Conservation (phyloP, 2,113 vertebrate species). For the Pseudopipra pipra region DNA sequence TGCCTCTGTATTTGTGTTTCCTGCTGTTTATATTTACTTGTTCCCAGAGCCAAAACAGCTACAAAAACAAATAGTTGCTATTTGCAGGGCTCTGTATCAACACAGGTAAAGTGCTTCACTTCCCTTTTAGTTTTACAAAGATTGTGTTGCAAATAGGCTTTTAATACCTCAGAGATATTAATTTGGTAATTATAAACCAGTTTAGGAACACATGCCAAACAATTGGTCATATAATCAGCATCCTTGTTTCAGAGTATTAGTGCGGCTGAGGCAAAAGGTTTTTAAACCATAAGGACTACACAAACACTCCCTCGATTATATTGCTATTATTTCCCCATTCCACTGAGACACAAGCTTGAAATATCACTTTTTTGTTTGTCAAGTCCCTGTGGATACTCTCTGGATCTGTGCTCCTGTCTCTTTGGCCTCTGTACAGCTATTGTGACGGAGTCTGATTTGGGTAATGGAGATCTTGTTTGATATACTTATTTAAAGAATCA, state of each 20-base stretch:
- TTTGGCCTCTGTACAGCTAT: conserved; percentile 35
- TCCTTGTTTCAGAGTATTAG: conserved; percentile 66
- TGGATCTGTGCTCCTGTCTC: conserved; percentile 30
- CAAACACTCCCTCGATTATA: conserved; percentile 37
- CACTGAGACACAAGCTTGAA: conserved; percentile 35
- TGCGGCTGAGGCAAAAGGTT: conserved; percentile 39
- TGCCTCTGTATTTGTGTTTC: conserved; percentile 76
- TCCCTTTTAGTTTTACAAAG: conserved; percentile 36
- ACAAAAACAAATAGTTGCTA: conserved; percentile 78
- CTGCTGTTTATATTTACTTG: conserved; percentile 83
- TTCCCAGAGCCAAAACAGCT: conserved; percentile 75
- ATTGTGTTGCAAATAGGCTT: conserved; percentile 73
- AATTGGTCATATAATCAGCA: conserved; percentile 73
- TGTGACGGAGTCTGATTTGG: conserved; percentile 26
- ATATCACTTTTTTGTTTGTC: conserved; percentile 45
- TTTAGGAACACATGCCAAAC: conserved; percentile 73
- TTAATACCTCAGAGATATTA: conserved; percentile 77
- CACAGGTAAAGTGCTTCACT: conserved; percentile 61
- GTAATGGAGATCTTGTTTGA: conserved; percentile 15
- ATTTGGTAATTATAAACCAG: conserved; percentile 78
- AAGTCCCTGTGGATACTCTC: conserved; percentile 44
- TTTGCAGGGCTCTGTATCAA: conserved; percentile 62
- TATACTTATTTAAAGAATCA: conserved; percentile 34
- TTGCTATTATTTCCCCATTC: conserved; percentile 41
- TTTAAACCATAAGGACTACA: conserved; percentile 54